A percentile compares a stretch with the other conserved stretches of the same genome.
These are phyloP conservation scores for Semaprochilodus insignis DNA, from an alignment of 2,797 vertebrate species.

Conservation along the genomic window DNA sequence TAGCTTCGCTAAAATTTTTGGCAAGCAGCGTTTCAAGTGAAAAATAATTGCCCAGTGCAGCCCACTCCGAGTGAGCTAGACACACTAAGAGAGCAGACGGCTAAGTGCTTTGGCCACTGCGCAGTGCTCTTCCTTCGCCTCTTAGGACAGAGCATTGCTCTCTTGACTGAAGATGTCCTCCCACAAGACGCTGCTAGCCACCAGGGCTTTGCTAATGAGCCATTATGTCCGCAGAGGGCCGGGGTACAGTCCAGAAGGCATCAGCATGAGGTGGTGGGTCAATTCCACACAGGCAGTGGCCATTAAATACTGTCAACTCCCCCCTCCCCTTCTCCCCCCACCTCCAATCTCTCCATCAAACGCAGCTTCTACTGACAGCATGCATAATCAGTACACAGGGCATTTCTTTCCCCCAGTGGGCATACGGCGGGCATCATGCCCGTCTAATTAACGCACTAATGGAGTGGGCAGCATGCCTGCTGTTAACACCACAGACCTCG, in stretches of 20 bases:
- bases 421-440: conserved; percentile 56
- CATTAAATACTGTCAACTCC: conserved; percentile 51
- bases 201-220: conserved; percentile 44
- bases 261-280: conserved; percentile 45
- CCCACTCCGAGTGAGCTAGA: conserved; percentile 6
- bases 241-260: conserved; percentile 39
- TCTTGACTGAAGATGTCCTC: conserved; percentile 22
- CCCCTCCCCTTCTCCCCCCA: background rate
- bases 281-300: conserved; percentile 45
- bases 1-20: conserved; percentile 69
- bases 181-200: conserved; percentile 34
- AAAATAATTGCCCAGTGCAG: conserved; percentile 70
- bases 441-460: conserved; percentile 63
- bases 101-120: conserved; percentile 1
- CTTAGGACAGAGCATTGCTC: conserved; percentile 5
- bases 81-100: background rate
- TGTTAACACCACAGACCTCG: conserved; percentile 52
- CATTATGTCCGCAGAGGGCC: conserved; percentile 44
- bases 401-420: conserved; percentile 45
- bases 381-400: conserved; percentile 60
- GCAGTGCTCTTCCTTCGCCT: conserved; percentile 8
- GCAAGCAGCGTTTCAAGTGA: conserved; percentile 56
- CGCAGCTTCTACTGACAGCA: conserved; percentile 35
- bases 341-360: conserved; percentile 48
- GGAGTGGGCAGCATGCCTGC: conserved; percentile 61